Evolutionary conservation across 2,797 vertebrate genomes (phyloP), one percentile per base, ranked within the genome.

Genomic region (Tragelaphus oryx): DNA sequence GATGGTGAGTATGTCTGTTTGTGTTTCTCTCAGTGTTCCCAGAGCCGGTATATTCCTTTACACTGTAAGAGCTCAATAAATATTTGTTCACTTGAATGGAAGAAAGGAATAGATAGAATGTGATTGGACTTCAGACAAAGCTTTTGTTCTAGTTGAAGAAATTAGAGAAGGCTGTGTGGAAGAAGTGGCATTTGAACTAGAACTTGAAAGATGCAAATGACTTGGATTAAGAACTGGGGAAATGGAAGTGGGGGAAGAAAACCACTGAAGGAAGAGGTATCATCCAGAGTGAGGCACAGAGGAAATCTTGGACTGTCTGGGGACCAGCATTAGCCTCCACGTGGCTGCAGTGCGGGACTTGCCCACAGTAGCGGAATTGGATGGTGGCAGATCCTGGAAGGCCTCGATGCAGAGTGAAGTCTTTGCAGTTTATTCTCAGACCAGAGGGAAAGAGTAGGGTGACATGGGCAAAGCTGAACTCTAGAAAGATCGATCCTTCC

Each of bases 321-420:
- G 89, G 50, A 50, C 5, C 57, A 68, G 30, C 14, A 0, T 1
- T 4, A 28, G 26, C 44, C 57, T 89, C 55, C 13, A 1, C 0
- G 30, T 28, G 78, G 62, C 46, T 68, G n/a, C 17, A 30, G 14
- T 1, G 7, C 0, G 24, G 46, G 59, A 1, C 59, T 41, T 26
- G 37, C 44, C 24, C 1, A 1, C 0, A 6, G 57, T 3, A 48
- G 57, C 13, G 24, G 30, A 59, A 20, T 24, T 0, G 0, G 13
- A 4, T 26, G 59, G 48, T 50, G 59, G 57, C 55, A 81, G 48
- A 33, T 54, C 37, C 2, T 37, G 48, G 65, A 65, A 17, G 74
- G 16, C 33, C 18, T 78, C n/a, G 94, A 28, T 65, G n/a, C 17
- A 71, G 33, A n/a, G 14, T 14, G 71, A 87, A 74, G 20, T 46